Evolutionary conservation across 2,888 invertebrate species (phyloP), one percentile per base, ranked within the genome.

Genomic region (Tineola bisselliella): DNA sequence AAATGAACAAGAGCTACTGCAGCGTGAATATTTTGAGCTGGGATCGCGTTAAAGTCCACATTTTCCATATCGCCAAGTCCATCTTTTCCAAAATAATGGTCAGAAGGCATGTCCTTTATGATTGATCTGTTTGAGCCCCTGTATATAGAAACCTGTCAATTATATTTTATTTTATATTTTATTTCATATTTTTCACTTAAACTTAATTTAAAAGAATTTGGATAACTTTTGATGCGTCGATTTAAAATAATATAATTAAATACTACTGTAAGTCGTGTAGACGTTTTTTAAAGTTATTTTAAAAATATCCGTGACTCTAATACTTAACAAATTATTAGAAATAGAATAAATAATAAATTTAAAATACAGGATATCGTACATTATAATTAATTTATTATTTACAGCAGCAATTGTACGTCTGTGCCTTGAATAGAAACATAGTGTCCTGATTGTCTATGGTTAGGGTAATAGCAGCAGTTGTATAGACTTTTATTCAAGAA

Each of bases 111-210:
- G 10, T 70, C 70, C 60, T 67, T 67, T 31, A 84, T 66, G 13
- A 87, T 67, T 38, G 87, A 70, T 4, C 77, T 73, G 15, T 76
- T 65, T 10, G 89, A 87, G 15, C 92, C 92, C 75, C 84, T 78
- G 69, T 84, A 92, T 17, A 92, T 89, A 25, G 91, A 91, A 66
- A 92, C 88, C 92, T 48, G 48, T 17, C 15, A 13, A 48, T 4
- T 38, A 3, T 38, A 6, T 25, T 25, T 25, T 25, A 25, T 25
- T 25, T 25, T 25, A 25, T 25, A 25, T 25, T 25, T 25, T 8
- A 52, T 4, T 52, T n/a, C n/a, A n/a, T n/a, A n/a, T n/a, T n/a
- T n/a, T n/a, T n/a, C n/a, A n/a, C n/a, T n/a, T n/a, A n/a, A n/a
- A n/a, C n/a, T n/a, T n/a, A n/a, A n/a, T n/a, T n/a, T n/a, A n/a